Percentiles rank a stretch among this genome's conserved stretches.
Evolutionary conservation across 2,888 invertebrate species (phyloP).

Genomic region (Eupithecia exiguata): DNA sequence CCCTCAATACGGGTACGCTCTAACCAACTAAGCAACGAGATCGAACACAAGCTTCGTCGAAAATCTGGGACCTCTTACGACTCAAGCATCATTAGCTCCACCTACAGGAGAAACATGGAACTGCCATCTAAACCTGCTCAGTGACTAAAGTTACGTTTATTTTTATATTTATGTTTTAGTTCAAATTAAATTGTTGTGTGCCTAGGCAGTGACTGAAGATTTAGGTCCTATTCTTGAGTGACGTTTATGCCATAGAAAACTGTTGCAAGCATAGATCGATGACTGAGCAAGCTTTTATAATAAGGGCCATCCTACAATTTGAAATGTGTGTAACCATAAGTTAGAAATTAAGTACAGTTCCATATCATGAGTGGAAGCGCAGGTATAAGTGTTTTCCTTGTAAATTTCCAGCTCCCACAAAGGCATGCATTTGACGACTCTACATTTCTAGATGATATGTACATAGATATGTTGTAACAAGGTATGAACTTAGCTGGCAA

Average conservation of each 20-base stretch:
- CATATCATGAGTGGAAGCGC: not conserved
- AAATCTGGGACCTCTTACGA: no score
- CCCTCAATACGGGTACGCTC: no score
- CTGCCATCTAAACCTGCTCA: no score
- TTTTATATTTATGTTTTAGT: not conserved
- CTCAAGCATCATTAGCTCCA: no score
- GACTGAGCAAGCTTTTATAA: no score
- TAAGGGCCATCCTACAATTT: not conserved
- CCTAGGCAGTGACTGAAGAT: not conserved
- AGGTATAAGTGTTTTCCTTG: not conserved
- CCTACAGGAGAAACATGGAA: no score
- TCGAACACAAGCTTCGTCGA: no score
- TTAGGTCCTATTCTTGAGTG: no score
- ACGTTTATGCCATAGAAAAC: no score
- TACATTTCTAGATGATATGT: not conserved
- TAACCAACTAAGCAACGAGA: no score
- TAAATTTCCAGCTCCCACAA: not conserved
- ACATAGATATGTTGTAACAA: not conserved
- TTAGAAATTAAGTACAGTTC: not conserved
- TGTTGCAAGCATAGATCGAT: no score
- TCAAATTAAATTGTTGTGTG: not conserved
- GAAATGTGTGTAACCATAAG: not conserved
- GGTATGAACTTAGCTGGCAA: not conserved
- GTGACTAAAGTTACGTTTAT: no score
- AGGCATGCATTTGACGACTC: not conserved